A percentile compares a stretch with the other conserved stretches of the same genome.
Conservation (phyloP, 2,797 vertebrate species). For the Chaenodraco wilsoni region DNA sequence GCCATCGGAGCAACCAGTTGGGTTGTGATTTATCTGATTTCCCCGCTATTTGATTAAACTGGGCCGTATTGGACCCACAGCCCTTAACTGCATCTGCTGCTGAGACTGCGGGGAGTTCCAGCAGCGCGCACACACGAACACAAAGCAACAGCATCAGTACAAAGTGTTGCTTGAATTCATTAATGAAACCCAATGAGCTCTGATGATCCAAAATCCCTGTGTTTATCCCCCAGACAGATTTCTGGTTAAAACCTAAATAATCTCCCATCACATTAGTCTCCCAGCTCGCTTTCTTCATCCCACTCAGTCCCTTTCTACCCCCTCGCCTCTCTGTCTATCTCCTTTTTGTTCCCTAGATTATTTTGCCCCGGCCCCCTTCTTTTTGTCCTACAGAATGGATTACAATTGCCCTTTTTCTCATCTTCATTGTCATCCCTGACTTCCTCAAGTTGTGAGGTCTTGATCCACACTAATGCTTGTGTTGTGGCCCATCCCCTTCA, state of each 20-base stretch:
- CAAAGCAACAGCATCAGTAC: slow-evolving; percentile 25
- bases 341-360: slow-evolving; percentile 26
- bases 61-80: slow-evolving; percentile 31
- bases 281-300: slow-evolving; percentile 37
- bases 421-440: slow-evolving; percentile 48
- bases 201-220: slow-evolving; percentile 54
- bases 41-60: slow-evolving; percentile 44
- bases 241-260: slow-evolving; percentile 62
- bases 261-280: slow-evolving; percentile 56
- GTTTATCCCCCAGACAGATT: slow-evolving; percentile 59
- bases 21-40: slow-evolving; percentile 47
- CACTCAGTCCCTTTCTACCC: slow-evolving; percentile 12
- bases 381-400: slow-evolving; percentile 38
- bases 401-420: slow-evolving; percentile 43
- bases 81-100: slow-evolving; percentile 45
- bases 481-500: slow-evolving; percentile 57
- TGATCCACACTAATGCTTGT: slow-evolving; percentile 61
- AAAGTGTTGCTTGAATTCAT: slow-evolving; percentile 53
- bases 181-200: slow-evolving; percentile 60
- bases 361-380: slow-evolving; percentile 12
- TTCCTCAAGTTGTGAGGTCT: slow-evolving; percentile 48
- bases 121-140: slow-evolving; percentile 12
- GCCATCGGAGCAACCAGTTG: slow-evolving; percentile 20
- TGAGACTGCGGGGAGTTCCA: slow-evolving; percentile 36
- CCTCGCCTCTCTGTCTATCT: neutral